Conservation (phyloP, 2,888 invertebrate species). For the Platycheirus albimanus region DNA sequence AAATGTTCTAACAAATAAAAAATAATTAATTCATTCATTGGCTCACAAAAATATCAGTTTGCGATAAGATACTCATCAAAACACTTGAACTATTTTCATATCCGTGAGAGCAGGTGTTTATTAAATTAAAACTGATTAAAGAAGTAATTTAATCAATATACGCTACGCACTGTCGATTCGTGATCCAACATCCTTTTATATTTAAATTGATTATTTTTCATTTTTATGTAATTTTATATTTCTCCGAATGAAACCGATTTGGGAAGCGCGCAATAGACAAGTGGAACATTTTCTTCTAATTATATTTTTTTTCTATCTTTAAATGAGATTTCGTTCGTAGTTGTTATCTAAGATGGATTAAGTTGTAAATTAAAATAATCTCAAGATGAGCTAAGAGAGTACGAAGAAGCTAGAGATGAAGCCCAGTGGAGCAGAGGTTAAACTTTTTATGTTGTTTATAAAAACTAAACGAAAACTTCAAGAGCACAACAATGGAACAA, state of each 20-base stretch:
- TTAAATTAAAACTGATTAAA: not conserved
- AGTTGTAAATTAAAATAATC: slow-evolving; percentile 43
- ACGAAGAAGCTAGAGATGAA: too few relatives aligned
- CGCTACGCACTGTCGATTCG: slow-evolving; percentile 28
- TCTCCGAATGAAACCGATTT: not conserved
- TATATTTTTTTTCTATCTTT: not conserved
- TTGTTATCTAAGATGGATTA: not conserved
- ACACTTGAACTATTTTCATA: not conserved
- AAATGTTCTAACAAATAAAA: not conserved
- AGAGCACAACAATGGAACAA: too few relatives aligned
- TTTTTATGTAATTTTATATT: not conserved
- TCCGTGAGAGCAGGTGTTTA: slow-evolving; percentile 3
- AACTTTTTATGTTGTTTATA: too few relatives aligned
- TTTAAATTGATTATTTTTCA: slow-evolving; percentile 19
- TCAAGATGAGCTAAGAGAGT: not conserved
- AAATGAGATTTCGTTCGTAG: too few relatives aligned
- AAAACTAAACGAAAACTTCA: too few relatives aligned
- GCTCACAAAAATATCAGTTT: not conserved
- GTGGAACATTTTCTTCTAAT: not conserved
- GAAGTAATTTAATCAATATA: slow-evolving; percentile 3
- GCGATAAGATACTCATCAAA: slow-evolving; percentile 11
- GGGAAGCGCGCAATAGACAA: not conserved
- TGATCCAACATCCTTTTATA: slow-evolving; percentile 38
- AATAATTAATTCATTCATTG: not conserved
- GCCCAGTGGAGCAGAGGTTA: too few relatives aligned